A percentile compares a stretch with the other conserved stretches of the same genome.
phyloP scores from a whole-genome alignment of 2,888 invertebrate species.

The Machimus atricapillus region DNA sequence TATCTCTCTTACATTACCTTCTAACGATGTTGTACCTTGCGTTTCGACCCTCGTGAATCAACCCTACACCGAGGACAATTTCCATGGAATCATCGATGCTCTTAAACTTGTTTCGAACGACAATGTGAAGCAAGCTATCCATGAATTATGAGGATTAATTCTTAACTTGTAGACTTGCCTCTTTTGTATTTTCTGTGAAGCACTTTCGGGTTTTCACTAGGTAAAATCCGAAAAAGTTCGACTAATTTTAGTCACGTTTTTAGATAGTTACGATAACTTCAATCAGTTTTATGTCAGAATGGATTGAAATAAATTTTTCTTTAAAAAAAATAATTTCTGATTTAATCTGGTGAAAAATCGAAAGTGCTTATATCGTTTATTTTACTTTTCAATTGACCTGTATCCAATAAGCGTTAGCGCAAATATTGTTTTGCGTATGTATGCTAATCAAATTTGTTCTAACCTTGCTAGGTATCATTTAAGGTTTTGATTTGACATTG shows the following conservation, averaged over 20 bases:
- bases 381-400: background rate
- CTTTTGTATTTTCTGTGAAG: background rate
- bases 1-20: constrained; percentile 57
- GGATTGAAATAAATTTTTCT: background rate
- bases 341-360: background rate
- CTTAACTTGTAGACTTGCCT: background rate
- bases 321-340: background rate
- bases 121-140: constrained; percentile 62
- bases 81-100: constrained; percentile 58
- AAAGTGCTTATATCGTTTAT: background rate
- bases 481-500: background rate
- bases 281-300: background rate
- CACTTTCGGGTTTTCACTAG: background rate
- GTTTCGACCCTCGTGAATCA: constrained; percentile 58
- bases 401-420: background rate
- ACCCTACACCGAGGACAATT: constrained; percentile 59
- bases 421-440: background rate
- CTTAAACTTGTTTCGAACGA: constrained; percentile 61
- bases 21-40: constrained; percentile 58
- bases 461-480: background rate
- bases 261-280: too few species aligned
- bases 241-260: background rate
- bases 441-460: background rate
- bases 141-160: constrained; percentile 53
- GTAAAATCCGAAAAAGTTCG: background rate